These are phyloP conservation scores for Ramphastos sulfuratus DNA, from an alignment of 2,113 vertebrate species.

Conservation along the genomic window DNA sequence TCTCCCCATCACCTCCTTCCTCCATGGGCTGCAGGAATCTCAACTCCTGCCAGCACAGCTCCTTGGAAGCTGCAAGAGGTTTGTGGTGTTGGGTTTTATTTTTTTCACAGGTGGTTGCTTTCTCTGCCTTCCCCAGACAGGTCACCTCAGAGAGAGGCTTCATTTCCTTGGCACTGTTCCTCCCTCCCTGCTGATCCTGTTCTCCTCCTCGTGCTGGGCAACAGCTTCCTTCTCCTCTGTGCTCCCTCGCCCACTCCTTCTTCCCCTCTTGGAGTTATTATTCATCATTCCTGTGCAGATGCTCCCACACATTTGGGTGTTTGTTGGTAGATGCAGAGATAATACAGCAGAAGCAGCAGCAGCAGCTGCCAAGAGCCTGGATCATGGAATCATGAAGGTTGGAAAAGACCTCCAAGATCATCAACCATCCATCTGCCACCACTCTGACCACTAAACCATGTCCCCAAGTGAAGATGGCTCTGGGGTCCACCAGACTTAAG, in stretches of 20 bases:
- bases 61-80: not conserved
- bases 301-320: slow-evolving; percentile 53
- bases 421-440: too few species aligned
- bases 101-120: not conserved
- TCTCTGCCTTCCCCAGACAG: not conserved
- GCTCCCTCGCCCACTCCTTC: slow-evolving; percentile 35
- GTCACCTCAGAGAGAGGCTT: not conserved
- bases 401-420: too few species aligned
- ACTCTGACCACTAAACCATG: too few species aligned
- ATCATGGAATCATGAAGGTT: not conserved
- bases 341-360: not conserved
- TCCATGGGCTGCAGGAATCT: not conserved
- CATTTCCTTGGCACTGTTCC: accelerated
- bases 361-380: slow-evolving; percentile 12
- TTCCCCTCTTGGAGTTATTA: slow-evolving; percentile 26
- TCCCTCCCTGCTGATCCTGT: not conserved
- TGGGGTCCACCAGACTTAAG: too few species aligned
- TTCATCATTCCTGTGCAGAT: slow-evolving; percentile 25
- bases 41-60: not conserved
- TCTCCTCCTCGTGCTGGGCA: not conserved
- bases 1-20: not conserved
- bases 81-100: not conserved
- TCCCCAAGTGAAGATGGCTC: too few species aligned
- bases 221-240: slow-evolving; percentile 15
- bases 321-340: slow-evolving; percentile 20